Evolutionary conservation across 2,113 vertebrate genomes (phyloP).

Genomic region (Sorex fumeus): DNA sequence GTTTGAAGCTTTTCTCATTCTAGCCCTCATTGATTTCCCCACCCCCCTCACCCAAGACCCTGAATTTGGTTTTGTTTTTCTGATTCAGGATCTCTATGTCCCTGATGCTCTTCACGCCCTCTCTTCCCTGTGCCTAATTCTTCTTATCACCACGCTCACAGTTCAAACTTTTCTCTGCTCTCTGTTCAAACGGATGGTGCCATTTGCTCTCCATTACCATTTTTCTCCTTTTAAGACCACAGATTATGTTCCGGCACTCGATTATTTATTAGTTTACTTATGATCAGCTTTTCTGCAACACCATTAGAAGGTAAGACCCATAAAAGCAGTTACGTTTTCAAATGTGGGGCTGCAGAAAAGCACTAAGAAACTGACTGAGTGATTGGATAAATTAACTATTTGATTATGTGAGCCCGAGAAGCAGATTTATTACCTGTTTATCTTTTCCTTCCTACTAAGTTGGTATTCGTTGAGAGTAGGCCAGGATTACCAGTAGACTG

Average conservation of each 20-base stretch:
- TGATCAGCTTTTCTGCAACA: not conserved
- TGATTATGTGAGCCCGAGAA: not conserved
- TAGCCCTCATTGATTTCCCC: not conserved
- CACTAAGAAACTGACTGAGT: not conserved
- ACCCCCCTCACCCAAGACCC: not conserved
- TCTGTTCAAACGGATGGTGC: not conserved
- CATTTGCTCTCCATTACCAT: not conserved
- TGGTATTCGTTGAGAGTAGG: not conserved
- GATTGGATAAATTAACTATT: not conserved
- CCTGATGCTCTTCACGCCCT: not conserved
- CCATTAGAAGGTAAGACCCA: not conserved
- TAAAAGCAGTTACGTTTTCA: not conserved
- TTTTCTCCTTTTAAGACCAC: conserved; percentile 23
- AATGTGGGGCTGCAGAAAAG: not conserved
- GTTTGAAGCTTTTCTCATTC: not conserved
- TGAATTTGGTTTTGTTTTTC: not conserved
- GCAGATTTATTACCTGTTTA: not conserved
- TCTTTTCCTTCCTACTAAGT: not conserved
- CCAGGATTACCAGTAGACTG: not conserved
- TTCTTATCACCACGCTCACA: not conserved
- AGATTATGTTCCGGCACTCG: not conserved
- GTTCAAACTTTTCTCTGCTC: not conserved
- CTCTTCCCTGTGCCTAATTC: not conserved
- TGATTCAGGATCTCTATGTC: not conserved
- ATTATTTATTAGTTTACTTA: not conserved